Conservation (phyloP, 2,888 invertebrate genomes). For the Stegophylla sp. region DNA sequence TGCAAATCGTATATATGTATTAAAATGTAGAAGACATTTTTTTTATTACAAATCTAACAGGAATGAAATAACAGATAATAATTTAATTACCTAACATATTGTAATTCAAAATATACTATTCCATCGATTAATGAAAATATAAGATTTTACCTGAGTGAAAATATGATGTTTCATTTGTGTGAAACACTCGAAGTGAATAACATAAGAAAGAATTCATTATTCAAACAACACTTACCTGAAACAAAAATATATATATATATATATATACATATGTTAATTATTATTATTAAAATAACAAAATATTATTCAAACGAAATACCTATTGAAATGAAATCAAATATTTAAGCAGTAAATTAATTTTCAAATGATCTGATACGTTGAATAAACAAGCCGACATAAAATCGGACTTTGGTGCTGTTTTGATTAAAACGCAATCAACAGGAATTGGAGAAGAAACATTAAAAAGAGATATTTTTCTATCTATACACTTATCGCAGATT, state of each 20-base stretch:
- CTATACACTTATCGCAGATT: constrained; percentile 16
- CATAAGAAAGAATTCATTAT: not conserved
- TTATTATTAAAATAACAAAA: constrained; percentile 17
- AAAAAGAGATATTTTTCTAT: constrained; percentile 33
- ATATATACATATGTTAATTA: too few relatives aligned
- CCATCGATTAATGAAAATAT: not conserved
- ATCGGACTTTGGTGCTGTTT: constrained; percentile 33
- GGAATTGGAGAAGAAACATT: constrained; percentile 34
- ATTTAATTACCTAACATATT: not conserved
- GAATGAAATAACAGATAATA: too few relatives aligned
- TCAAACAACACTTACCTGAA: constrained; percentile 45
- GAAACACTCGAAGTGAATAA: not conserved
- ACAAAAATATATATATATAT: constrained; percentile 16
- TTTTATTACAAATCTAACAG: too few relatives aligned
- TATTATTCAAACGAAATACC: not conserved
- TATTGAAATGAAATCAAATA: not conserved
- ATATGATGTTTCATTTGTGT: not conserved
- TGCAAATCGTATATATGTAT: too few relatives aligned
- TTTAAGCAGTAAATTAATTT: constrained; percentile 28
- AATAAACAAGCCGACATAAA: constrained; percentile 14
- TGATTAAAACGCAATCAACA: constrained; percentile 38
- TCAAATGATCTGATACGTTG: not conserved
- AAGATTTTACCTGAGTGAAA: not conserved
- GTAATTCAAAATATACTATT: not conserved
- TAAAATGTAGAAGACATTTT: too few relatives aligned